Conservation (phyloP, 2,888 invertebrate species). For the Mythimna impura region DNA sequence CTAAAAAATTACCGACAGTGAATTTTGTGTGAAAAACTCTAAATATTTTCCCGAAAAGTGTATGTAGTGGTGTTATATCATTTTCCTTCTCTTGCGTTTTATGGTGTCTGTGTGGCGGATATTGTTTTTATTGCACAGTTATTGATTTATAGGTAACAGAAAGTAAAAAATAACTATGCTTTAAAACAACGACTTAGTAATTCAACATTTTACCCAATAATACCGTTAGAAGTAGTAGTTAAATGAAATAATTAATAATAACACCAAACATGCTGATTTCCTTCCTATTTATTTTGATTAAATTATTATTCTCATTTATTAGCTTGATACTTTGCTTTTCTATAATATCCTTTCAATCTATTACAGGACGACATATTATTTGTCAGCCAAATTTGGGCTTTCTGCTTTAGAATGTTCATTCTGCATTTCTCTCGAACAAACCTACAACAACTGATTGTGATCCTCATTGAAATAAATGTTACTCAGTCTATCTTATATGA, state of each 20-base stretch:
- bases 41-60: slow-evolving; percentile 58
- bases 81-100: slow-evolving; percentile 46
- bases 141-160: slow-evolving; percentile 66
- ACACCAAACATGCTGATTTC: background rate
- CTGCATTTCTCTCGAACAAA: slow-evolving; percentile 11
- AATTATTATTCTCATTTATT: slow-evolving; percentile 15
- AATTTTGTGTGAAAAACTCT: slow-evolving; percentile 65
- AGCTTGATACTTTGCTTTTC: slow-evolving; percentile 7
- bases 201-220: background rate
- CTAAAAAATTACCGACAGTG: slow-evolving; percentile 55
- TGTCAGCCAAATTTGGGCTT: background rate
- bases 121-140: slow-evolving; percentile 69
- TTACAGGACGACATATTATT: slow-evolving; percentile 2
- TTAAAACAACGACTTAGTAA: slow-evolving; percentile 5
- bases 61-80: slow-evolving; percentile 55
- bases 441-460: background rate
- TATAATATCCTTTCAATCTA: slow-evolving; percentile 14
- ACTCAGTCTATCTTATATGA: background rate
- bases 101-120: slow-evolving; percentile 35
- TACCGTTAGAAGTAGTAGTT: slow-evolving; percentile 6
- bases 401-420: background rate
- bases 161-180: slow-evolving; percentile 42
- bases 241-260: slow-evolving; percentile 9
- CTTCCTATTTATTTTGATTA: background rate
- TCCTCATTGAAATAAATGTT: background rate